A percentile compares a stretch with the other conserved stretches of the same genome.
Evolutionary conservation across 2,888 invertebrate genomes (phyloP).

Genomic region (Acrocyrtus sp.): DNA sequence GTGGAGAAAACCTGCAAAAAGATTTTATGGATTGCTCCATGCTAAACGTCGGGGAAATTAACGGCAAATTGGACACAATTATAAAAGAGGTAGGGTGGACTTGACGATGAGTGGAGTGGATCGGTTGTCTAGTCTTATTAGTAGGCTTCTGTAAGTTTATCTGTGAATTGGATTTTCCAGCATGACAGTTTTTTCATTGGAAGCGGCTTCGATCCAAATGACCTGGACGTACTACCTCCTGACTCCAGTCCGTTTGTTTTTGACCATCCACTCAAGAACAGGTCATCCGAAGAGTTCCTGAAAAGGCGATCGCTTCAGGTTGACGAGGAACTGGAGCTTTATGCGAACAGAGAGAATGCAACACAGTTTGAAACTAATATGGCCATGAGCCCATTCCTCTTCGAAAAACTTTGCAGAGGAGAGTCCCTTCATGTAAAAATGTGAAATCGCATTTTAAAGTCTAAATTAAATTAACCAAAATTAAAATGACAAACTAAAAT

Average conservation of each 20-base stretch:
- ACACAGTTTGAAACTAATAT: slow-evolving; percentile 6
- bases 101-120: too few species aligned
- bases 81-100: slow-evolving; percentile 28
- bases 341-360: background rate
- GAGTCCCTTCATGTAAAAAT: slow-evolving; percentile 1
- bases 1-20: background rate
- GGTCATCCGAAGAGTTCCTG: background rate
- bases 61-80: background rate
- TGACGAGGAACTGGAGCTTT: slow-evolving; percentile 26
- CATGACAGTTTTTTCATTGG: slow-evolving; percentile 20
- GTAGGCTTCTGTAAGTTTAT: too few species aligned
- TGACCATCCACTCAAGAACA: background rate
- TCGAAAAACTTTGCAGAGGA: slow-evolving; percentile 30
- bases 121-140: too few species aligned
- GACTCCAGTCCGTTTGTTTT: slow-evolving; percentile 40
- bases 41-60: background rate
- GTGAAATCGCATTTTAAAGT: too few species aligned
- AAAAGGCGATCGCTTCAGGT: slow-evolving; percentile 6
- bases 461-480: too few species aligned
- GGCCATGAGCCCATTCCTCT: slow-evolving; percentile 25
- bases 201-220: background rate
- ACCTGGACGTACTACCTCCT: slow-evolving; percentile 15
- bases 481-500: too few species aligned
- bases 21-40: background rate
- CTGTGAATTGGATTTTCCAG: slow-evolving; percentile 1